Base-by-base conservation (phyloP, 2,797 vertebrate species). In the Pipistrellus pygmaeus region DNA sequence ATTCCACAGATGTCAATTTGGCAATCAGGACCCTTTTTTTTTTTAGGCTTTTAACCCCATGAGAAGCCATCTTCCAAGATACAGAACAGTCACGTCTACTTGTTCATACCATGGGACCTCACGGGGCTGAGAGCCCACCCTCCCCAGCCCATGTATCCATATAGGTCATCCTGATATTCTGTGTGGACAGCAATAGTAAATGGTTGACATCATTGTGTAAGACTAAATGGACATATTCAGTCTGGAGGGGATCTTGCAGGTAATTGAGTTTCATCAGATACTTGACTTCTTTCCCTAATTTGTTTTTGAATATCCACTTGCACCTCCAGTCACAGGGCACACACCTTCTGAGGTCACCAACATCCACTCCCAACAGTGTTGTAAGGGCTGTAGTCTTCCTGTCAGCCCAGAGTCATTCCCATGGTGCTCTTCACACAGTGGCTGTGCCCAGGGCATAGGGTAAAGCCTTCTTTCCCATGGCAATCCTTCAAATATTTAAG, bases 111-210 rank as follows among this genome's bases (percentile, higher is more conserved):
- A 3, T 1, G 0, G 17, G 15, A 10, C 35, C 55, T 66, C 25
- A 66, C 20, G 55, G 5, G n/a, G 12, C 44, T 25, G 20, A 17
- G 11, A 51, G 3, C 20, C 25, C 32, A 13, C 21, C 17, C 41
- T 15, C 27, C 44, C 17, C 10, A 25, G 17, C 6, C n/a, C 32
- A 23, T 44, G 55, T 62, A 13, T n/a, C 21, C 21, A 1, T 0
- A 0, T 23, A 32, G 15, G 4, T 30, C 38, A 9, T 15, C 9
- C 62, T 88, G n/a, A n/a, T 53, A 6, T 11, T 57, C 66, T 27
- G 6, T 38, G 71, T 51, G 51, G 44, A 71, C 5, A 51, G 21
- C 38, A 51, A 53, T 2, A 62, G 30, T 1, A 25, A 46, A 32
- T 27, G 11, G 17, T 46, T 81, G 57, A 27, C 27, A 57, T 27